Evolutionary conservation across 2,888 invertebrate genomes (phyloP).

Genomic region (Campoletis raptor): DNA sequence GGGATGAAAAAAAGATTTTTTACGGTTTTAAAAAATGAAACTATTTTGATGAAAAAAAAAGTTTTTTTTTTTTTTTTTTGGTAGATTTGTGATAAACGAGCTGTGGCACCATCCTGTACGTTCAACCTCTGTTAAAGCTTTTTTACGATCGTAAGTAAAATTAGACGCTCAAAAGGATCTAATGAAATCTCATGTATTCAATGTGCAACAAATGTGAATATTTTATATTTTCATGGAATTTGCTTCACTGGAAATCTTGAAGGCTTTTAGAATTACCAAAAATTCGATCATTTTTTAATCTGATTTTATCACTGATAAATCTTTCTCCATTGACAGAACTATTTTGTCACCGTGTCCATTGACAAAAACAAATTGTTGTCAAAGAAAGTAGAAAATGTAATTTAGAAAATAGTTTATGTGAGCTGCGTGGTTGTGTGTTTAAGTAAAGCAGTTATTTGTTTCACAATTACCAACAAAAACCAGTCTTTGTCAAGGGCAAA

Average conservation of each 20-base stretch:
- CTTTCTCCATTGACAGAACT: too few species aligned
- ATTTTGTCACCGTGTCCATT: too few species aligned
- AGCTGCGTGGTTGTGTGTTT: too few species aligned
- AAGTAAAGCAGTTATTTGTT: too few species aligned
- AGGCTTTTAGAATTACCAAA: too few species aligned
- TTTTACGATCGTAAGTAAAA: background rate
- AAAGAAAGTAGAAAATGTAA: too few species aligned
- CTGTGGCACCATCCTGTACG: background rate
- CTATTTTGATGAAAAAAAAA: background rate
- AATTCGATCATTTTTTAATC: too few species aligned
- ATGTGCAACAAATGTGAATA: background rate
- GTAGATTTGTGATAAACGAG: background rate
- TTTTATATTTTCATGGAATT: background rate
- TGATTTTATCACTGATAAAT: too few species aligned
- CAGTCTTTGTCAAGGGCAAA: too few species aligned
- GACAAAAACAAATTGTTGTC: too few species aligned
- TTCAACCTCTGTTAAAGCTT: background rate
- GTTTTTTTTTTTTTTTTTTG: background rate
- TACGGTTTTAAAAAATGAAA: background rate
- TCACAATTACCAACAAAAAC: too few species aligned
- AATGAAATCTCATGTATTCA: background rate
- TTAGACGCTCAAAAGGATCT: background rate
- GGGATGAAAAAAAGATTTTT: constrained; percentile 7
- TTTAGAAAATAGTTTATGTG: too few species aligned
- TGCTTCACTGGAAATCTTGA: background rate